Base-by-base conservation (phyloP, 1,140 invertebrate species). In the Macrotrachela quadricornifera region DNA sequence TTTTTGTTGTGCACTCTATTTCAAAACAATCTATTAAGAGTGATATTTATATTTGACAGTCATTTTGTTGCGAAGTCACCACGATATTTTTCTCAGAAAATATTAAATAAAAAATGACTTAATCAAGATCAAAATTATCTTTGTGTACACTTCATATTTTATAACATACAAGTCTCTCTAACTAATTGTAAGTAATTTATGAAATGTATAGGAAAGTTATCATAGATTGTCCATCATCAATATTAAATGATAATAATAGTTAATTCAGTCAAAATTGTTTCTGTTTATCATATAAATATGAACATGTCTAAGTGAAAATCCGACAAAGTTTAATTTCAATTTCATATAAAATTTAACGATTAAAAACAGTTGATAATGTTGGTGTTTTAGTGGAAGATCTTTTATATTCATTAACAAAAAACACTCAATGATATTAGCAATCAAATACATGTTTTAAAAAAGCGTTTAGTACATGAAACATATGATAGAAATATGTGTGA, bases 311-410 rank as follows among this genome's bases (percentile, higher is more conserved):
- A 73, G 78, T 81, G 39, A 13, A 9, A 37, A 57, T 58, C 46
- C 55, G 49, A 30, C 17, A 47, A n/a, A 30, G 39, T 15, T 49
- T 56, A 6, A 63, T 70, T 9, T 60, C 66, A 1, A 61, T 69
- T 50, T 84, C 94, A 47, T 87, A 92, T 72, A 79, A 87, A 14
- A 70, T 96, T 56, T 90, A 97, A 67, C 91, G 96, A 71, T 86
- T 95, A 1, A 90, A 86, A 0, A 92, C 86, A 0, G 88, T 94
- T 64, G 86, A 94, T 64, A 85, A 92, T 65, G 85, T 96, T 12
- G 90, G 90, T 46, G 88, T 87, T 8, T 70, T 95, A 55, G 90
- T 91, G 0, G 91, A 97, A 71, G 94, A 94, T 72, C 74, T 95
- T 3, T 70, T 97, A 49, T 76, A 78, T 60, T 85, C 87, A 1